These are phyloP conservation scores for Neuroterus valhalla DNA, from an alignment of 1,140 invertebrate species.

Conservation along the genomic window DNA sequence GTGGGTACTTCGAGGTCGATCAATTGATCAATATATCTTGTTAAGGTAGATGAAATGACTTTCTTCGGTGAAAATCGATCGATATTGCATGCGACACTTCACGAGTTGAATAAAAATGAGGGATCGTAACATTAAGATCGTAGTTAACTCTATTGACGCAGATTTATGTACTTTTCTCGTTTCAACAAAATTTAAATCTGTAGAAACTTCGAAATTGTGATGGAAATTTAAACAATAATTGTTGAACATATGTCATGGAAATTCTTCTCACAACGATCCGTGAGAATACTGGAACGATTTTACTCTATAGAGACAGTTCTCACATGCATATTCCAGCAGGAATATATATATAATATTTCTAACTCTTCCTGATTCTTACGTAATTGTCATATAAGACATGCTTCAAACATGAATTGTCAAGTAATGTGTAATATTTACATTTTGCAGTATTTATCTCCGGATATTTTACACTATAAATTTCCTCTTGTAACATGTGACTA, in stretches of 20 bases:
- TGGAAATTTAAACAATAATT: no score
- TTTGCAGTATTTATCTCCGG: no score
- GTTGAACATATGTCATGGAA: no score
- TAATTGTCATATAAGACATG: background rate
- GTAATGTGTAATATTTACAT: no score
- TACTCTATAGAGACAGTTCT: slow-evolving; percentile 15
- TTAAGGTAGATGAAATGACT: slow-evolving; percentile 19
- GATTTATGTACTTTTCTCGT: no score
- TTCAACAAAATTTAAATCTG: no score
- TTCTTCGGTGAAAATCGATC: slow-evolving; percentile 9
- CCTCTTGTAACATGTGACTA: no score
- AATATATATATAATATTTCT: slow-evolving; percentile 4
- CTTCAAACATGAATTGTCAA: no score
- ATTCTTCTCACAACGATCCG: background rate
- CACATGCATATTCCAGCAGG: background rate
- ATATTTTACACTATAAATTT: no score
- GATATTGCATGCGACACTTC: slow-evolving; percentile 1
- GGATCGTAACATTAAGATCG: background rate
- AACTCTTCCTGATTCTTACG: slow-evolving; percentile 18
- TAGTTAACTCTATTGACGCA: background rate
- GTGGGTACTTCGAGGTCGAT: slow-evolving; percentile 1
- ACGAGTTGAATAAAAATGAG: slow-evolving; percentile 1
- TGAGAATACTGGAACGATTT: background rate
- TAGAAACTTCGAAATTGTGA: no score
- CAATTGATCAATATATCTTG: slow-evolving; percentile 27